phyloP scores from a whole-genome alignment of 23 tunicate genomes.

The Trididemnum miniatum region DNA sequence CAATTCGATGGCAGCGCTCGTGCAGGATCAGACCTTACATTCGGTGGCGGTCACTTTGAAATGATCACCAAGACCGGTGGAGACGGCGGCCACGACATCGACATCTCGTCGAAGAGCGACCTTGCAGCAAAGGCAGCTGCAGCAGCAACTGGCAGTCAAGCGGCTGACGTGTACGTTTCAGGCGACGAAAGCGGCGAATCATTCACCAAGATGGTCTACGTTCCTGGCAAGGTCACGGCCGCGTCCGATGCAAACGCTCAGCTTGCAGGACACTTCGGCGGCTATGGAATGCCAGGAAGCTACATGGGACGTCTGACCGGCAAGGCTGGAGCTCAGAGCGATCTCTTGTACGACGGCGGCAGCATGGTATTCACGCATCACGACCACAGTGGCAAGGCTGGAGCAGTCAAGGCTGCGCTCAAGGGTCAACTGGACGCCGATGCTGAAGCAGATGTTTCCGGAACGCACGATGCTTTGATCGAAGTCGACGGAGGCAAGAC shows the following conservation, averaged over 20 bases:
- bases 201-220: slow-evolving; percentile 1
- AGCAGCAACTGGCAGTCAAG: slow-evolving; percentile 8
- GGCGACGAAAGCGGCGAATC: not conserved
- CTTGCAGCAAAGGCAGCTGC: slow-evolving; percentile 6
- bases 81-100: not conserved
- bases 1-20: not conserved
- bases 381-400: not conserved
- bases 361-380: not conserved
- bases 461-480: not conserved
- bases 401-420: slow-evolving; percentile 6
- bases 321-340: slow-evolving; percentile 9
- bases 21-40: not conserved
- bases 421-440: not conserved
- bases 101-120: slow-evolving; percentile 1
- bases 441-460: not conserved
- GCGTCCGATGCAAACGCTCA: not conserved
- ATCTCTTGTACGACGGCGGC: not conserved
- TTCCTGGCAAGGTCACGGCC: not conserved
- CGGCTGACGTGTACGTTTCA: not conserved
- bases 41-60: slow-evolving; percentile 20
- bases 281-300: slow-evolving; percentile 7
- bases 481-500: slow-evolving; percentile 20
- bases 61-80: slow-evolving; percentile 14
- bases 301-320: slow-evolving; percentile 1
- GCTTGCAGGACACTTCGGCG: slow-evolving; percentile 1